phyloP scores from a whole-genome alignment of 2,888 invertebrate genomes.

The Amiota minor region DNA sequence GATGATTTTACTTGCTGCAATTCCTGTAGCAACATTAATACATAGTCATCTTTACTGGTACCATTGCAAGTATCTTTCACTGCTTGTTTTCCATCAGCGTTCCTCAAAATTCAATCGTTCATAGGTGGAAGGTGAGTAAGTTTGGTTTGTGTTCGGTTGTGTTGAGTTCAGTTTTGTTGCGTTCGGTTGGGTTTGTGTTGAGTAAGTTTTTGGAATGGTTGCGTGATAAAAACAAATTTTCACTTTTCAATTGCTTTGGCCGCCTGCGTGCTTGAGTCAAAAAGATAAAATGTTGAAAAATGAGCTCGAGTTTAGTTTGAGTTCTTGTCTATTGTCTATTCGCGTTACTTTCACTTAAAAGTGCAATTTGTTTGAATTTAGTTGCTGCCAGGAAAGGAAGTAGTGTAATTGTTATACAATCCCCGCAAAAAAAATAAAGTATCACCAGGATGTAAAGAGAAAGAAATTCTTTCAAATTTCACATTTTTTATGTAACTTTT shows the following conservation, averaged over 20 bases:
- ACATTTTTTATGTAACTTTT: too few species aligned
- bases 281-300: constrained; percentile 28
- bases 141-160: neutral
- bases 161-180: neutral
- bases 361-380: constrained; percentile 17
- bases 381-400: too few species aligned
- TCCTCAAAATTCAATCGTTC: too few species aligned
- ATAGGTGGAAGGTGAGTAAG: too few species aligned
- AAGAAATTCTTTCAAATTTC: too few species aligned
- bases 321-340: neutral
- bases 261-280: constrained; percentile 7
- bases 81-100: too few species aligned
- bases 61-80: too few species aligned
- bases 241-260: constrained; percentile 31
- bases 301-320: neutral
- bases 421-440: too few species aligned
- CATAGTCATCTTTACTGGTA: too few species aligned
- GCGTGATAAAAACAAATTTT: constrained; percentile 63
- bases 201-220: constrained; percentile 33
- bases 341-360: constrained; percentile 20
- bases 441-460: too few species aligned
- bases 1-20: neutral
- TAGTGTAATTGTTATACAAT: too few species aligned
- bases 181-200: neutral
- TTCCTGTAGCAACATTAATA: neutral